Conservation (phyloP, 2,797 vertebrate species). For the Cichlasoma orientale region DNA sequence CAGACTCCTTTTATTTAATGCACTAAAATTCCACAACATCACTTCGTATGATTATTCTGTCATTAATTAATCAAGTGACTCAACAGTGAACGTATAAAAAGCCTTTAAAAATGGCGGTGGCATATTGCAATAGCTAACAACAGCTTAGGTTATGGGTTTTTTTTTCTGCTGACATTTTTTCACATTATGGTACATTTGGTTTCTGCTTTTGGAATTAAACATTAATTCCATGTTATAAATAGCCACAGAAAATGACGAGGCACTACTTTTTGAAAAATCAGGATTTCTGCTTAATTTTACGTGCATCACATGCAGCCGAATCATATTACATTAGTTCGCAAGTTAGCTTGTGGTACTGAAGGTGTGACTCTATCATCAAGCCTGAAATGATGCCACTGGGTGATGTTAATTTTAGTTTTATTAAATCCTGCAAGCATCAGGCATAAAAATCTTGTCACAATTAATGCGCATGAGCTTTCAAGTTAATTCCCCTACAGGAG, state of each 20-base stretch:
- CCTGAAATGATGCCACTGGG: background rate
- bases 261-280: accelerated
- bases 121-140: too few relatives aligned
- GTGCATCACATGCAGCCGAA: background rate
- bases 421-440: background rate
- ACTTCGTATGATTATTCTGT: background rate
- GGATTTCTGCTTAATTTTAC: accelerated
- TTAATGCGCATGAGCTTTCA: background rate
- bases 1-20: too few relatives aligned
- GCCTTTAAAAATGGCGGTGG: too few relatives aligned
- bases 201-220: background rate
- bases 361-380: background rate
- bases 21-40: too few relatives aligned
- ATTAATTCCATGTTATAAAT: background rate
- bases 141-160: too few relatives aligned
- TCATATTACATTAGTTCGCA: background rate
- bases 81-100: background rate
- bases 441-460: background rate
- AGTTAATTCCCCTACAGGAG: background rate
- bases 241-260: background rate
- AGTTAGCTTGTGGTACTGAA: background rate
- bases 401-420: background rate
- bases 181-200: background rate
- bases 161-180: background rate
- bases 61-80: background rate